phyloP scores from a whole-genome alignment of 2,888 invertebrate species.

The Acanthococcus lagerstroemiae region DNA sequence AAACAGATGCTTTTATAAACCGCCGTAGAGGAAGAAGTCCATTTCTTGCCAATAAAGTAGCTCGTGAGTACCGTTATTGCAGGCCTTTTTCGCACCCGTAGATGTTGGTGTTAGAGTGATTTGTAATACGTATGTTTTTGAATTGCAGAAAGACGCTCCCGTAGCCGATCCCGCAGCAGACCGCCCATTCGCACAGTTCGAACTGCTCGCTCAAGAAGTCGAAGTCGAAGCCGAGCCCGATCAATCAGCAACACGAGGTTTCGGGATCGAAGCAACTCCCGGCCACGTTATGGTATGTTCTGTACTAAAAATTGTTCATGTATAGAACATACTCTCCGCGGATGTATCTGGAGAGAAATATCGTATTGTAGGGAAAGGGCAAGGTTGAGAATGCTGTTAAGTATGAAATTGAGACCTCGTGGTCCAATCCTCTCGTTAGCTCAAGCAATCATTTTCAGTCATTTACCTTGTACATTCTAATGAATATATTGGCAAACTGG shows the following conservation, averaged over 20 bases:
- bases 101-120: neutral
- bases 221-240: constrained; percentile 10
- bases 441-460: too few relatives aligned
- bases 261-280: constrained; percentile 4
- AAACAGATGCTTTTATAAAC: neutral
- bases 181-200: neutral
- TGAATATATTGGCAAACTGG: too few relatives aligned
- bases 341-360: too few relatives aligned
- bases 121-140: neutral
- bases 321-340: too few relatives aligned
- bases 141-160: constrained; percentile 1
- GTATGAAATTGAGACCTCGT: too few relatives aligned
- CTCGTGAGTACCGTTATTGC: constrained; percentile 8
- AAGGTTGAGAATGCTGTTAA: too few relatives aligned
- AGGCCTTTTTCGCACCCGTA: neutral
- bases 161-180: constrained; percentile 17
- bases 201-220: constrained; percentile 9
- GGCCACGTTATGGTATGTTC: constrained; percentile 13
- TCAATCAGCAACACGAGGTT: constrained; percentile 4
- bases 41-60: constrained; percentile 6
- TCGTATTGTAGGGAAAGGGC: too few relatives aligned
- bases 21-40: constrained; percentile 19
- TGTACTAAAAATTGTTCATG: too few relatives aligned
- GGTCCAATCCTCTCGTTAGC: too few relatives aligned
- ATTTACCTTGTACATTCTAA: too few relatives aligned